Evolutionary conservation across 1,140 invertebrate genomes (phyloP), one percentile per base, ranked within the genome.

Genomic region (Zaprionus capensis): DNA sequence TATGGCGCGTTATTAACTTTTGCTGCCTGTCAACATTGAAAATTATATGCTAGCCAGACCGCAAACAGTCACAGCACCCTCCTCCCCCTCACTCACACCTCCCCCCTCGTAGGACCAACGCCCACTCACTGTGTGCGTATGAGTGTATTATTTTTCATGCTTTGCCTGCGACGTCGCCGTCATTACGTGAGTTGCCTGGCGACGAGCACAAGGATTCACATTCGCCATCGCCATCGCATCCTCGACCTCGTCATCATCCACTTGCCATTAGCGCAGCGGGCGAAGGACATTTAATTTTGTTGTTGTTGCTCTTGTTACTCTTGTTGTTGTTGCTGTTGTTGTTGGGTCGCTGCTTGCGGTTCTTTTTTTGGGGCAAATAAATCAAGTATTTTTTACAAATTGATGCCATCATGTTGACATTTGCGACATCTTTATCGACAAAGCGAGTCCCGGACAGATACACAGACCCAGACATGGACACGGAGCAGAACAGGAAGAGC

Each of bases 341-440:
- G 63, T 51, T 76, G 66, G 53, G 24, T 56, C 53, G 14, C 26
- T 59, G 36, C 56, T 61, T 76, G 62, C 51, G 69, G 28, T 34
- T 34, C 41, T 20, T 28, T 77, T 86, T 71, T 61, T 15, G 46
- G 69, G 44, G 69, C 63, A 88, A 82, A 90, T 90, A 90, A 90
- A 90, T 90, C 85, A 90, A 90, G 85, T 71, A 90, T 90, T 90
- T 87, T 90, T 90, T 90, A 90, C 85, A 90, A 90, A 90, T 90
- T 90, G 85, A 90, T 90, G 85, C 90, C 85, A 90, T 90, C 85
- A 90, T 84, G 85, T 90, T 85, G 85, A 90, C 84, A 88, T 88
- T 88, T 88, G 84, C 84, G 84, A 88, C 86, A 80, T 90, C 85
- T 90, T 90, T 90, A 90, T 90, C 85, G 85, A 78, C 76, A 80